These are phyloP conservation scores for Enoplolaimus lenunculus DNA, from an alignment of 2,888 invertebrate genomes.

Conservation along the genomic window DNA sequence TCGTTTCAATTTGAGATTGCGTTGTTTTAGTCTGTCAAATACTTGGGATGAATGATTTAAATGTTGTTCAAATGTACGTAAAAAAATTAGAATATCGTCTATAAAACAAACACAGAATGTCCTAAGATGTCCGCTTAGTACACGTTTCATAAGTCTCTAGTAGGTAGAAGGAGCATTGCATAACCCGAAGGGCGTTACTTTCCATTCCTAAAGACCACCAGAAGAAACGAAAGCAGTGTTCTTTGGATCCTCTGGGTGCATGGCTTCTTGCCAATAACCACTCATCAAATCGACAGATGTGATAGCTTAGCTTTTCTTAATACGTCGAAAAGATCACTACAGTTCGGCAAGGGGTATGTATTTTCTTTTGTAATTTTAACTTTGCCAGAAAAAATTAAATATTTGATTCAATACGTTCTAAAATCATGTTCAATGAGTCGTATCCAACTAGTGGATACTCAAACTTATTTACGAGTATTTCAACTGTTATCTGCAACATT, in stretches of 20 bases:
- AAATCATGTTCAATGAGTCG: no score
- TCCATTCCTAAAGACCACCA: not conserved
- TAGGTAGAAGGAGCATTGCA: not conserved
- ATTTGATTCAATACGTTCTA: no score
- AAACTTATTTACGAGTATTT: no score
- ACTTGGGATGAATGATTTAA: not conserved
- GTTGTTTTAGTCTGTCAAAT: not conserved
- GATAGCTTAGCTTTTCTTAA: not conserved
- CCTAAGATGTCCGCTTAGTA: not conserved
- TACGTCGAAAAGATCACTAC: not conserved
- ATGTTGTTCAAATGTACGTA: not conserved
- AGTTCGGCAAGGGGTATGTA: no score
- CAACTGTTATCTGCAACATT: no score
- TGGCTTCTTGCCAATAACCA: not conserved
- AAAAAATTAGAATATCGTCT: not conserved
- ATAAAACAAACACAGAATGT: not conserved
- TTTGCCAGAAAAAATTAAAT: no score
- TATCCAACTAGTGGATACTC: no score
- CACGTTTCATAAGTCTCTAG: not conserved
- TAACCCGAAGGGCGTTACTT: not conserved
- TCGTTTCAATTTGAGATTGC: not conserved
- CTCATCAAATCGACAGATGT: not conserved
- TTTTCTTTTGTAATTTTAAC: no score
- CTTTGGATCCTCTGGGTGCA: not conserved
- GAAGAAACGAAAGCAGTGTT: not conserved